Percentiles rank a stretch among this genome's conserved stretches.
Evolutionary conservation across 2,888 invertebrate species (phyloP).

Genomic region (Ametastegia equiseti): DNA sequence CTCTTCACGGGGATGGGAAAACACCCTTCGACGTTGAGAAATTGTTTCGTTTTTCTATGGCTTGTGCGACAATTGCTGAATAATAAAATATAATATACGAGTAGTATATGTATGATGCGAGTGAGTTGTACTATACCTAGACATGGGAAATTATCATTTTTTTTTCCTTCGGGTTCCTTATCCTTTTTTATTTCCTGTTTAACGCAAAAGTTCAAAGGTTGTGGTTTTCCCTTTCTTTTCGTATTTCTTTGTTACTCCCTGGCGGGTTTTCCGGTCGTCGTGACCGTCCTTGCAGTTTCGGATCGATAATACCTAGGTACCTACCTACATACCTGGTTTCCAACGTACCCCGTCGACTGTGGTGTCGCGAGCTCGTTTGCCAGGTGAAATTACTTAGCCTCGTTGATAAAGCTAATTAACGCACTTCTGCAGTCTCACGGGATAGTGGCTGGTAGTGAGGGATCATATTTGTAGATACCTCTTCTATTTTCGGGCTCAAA

Average conservation of each 20-base stretch:
- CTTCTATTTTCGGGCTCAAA: too few species aligned
- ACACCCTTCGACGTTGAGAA: too few species aligned
- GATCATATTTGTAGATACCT: not conserved
- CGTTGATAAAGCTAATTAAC: conserved; percentile 36
- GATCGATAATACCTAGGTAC: conserved; percentile 25
- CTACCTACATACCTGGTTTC: not conserved
- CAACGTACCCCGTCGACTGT: not conserved
- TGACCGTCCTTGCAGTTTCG: not conserved
- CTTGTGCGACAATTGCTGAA: too few species aligned
- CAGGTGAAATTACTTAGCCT: conserved; percentile 11
- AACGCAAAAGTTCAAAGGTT: not conserved
- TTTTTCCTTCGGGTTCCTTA: too few species aligned
- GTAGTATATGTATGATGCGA: too few species aligned
- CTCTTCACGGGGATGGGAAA: too few species aligned
- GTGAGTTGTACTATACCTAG: too few species aligned
- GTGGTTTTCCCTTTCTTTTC: not conserved
- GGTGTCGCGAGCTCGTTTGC: conserved; percentile 30
- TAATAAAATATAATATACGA: too few species aligned
- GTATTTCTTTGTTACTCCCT: too few species aligned
- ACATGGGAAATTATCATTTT: too few species aligned
- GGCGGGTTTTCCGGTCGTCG: not conserved
- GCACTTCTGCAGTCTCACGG: not conserved
- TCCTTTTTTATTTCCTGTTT: too few species aligned
- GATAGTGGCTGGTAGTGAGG: not conserved
- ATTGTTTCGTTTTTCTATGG: too few species aligned